phyloP scores from a whole-genome alignment of 2,113 vertebrate genomes.

The Pandion haliaetus region DNA sequence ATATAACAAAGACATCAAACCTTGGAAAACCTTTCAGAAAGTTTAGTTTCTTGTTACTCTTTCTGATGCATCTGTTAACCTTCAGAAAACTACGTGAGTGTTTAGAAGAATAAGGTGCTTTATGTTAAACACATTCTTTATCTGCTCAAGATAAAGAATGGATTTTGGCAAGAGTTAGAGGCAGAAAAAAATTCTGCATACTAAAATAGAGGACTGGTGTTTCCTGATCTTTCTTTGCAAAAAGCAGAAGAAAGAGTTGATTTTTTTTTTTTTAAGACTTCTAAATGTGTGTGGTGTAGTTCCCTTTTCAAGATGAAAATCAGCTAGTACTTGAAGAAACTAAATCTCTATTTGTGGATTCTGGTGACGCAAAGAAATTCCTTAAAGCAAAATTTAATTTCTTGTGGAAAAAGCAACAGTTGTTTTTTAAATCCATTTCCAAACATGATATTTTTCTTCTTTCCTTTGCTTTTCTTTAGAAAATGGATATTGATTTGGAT shows the following conservation, averaged over 20 bases:
- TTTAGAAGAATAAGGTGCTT: slow-evolving; percentile 22
- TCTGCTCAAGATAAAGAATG: slow-evolving; percentile 10
- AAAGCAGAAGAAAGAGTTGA: neutral
- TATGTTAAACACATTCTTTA: slow-evolving; percentile 22
- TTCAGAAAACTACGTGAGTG: neutral
- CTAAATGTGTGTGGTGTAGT: neutral
- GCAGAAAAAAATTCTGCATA: neutral
- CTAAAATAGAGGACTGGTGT: neutral
- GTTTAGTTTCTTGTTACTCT: neutral
- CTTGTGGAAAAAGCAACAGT: neutral
- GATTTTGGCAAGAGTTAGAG: neutral
- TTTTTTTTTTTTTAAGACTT: too few relatives aligned
- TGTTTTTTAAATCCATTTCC: neutral
- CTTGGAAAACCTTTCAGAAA: neutral
- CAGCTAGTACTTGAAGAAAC: neutral
- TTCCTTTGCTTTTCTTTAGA: neutral
- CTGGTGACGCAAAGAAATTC: neutral
- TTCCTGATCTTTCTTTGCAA: neutral
- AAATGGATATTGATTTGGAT: neutral
- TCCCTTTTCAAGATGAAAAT: neutral
- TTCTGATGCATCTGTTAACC: slow-evolving; percentile 1
- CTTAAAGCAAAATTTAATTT: neutral
- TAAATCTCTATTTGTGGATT: neutral
- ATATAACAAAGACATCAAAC: neutral
- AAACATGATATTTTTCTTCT: neutral